phyloP scores from a whole-genome alignment of 1,140 invertebrate species.

The Psix sp. region DNA sequence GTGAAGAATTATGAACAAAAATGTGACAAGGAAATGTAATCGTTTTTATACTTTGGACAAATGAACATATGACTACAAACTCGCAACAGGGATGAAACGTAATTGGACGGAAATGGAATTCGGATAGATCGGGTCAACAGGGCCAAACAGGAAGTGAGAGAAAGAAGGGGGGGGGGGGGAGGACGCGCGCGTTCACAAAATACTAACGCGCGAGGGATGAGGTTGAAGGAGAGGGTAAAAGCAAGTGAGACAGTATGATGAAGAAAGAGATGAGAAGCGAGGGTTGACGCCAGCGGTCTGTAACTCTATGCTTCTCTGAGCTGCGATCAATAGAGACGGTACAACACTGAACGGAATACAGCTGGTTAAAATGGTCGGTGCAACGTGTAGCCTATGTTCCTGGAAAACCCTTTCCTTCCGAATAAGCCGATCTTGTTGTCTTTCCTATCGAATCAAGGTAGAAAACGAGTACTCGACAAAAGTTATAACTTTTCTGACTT shows the following conservation, averaged over 20 bases:
- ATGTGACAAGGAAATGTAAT: conserved; percentile 44
- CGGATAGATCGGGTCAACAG: conserved; percentile 65
- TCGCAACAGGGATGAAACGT: conserved; percentile 70
- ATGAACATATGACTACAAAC: conserved; percentile 67
- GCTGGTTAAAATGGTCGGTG: conserved; percentile 67
- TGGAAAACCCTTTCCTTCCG: conserved; percentile 61
- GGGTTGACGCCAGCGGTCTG: conserved; percentile 71
- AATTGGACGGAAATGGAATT: conserved; percentile 74
- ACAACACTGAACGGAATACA: conserved; percentile 70
- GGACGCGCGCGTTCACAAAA: conserved; percentile 29
- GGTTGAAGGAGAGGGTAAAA: conserved; percentile 32
- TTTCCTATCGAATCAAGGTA: conserved; percentile 50
- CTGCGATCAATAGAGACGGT: conserved; percentile 74
- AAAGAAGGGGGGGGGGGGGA: neutral
- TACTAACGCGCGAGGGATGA: conserved; percentile 17
- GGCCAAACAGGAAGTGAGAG: conserved; percentile 46
- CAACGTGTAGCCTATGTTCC: conserved; percentile 62
- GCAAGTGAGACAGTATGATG: conserved; percentile 44
- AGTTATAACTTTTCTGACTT: too few species aligned
- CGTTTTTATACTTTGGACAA: conserved; percentile 55
- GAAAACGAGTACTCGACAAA: conserved; percentile 32
- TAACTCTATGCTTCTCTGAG: conserved; percentile 73
- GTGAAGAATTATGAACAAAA: conserved; percentile 14
- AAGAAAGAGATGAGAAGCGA: conserved; percentile 56
- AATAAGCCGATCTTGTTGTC: conserved; percentile 30